Percentiles rank a stretch among this genome's conserved stretches.
phyloP scores from a whole-genome alignment of 2,113 vertebrate genomes.

The Gymnobelideus leadbeateri region DNA sequence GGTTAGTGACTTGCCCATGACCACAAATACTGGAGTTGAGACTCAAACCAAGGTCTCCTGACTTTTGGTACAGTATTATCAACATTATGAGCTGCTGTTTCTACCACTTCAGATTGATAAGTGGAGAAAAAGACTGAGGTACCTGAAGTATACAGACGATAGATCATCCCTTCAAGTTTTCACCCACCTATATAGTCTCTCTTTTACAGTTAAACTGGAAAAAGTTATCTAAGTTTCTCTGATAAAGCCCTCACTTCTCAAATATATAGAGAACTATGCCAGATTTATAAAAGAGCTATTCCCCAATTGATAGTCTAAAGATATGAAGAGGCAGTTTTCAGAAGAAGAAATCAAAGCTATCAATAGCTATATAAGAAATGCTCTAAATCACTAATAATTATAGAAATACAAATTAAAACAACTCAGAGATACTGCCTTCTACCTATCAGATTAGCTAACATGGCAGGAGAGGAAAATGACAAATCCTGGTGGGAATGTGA shows the following conservation, averaged over 20 bases:
- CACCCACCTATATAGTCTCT: not conserved
- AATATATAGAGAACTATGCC: not conserved
- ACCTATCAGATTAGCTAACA: too few species aligned
- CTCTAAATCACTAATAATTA: too few species aligned
- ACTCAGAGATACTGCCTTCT: too few species aligned
- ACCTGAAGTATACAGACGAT: not conserved
- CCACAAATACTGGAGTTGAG: not conserved
- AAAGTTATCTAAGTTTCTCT: not conserved
- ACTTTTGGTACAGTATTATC: not conserved
- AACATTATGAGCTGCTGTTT: not conserved
- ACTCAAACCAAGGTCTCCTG: not conserved
- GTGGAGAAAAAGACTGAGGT: not conserved
- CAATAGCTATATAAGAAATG: too few species aligned
- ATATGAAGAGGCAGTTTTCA: too few species aligned
- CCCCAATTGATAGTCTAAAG: too few species aligned
- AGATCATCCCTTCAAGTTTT: not conserved
- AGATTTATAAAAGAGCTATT: not conserved
- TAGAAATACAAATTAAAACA: too few species aligned
- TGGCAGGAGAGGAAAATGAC: too few species aligned
- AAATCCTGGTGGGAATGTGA: not conserved
- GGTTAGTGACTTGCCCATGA: not conserved
- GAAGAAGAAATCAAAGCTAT: too few species aligned
- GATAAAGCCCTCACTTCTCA: not conserved
- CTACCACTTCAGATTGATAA: not conserved
- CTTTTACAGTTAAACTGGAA: not conserved